Evolutionary conservation across 2,797 vertebrate genomes (phyloP).

Genomic region (Amblyopsis hoosieri): DNA sequence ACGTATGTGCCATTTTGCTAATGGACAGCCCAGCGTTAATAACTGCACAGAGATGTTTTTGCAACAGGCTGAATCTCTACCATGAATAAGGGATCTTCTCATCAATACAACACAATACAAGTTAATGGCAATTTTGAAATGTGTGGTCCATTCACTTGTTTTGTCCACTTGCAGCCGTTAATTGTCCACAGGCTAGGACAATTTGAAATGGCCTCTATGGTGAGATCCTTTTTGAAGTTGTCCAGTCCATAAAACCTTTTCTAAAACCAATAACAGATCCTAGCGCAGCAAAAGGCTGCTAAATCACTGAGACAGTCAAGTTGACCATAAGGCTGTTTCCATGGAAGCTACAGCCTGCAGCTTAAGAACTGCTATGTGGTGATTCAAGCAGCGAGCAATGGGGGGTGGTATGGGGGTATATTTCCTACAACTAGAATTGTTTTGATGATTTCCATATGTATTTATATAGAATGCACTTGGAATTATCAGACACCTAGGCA

Average conservation of each 20-base stretch:
- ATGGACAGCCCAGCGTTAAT: not conserved
- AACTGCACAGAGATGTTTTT: not conserved
- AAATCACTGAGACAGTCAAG: constrained; percentile 63
- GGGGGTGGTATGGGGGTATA: constrained; percentile 11
- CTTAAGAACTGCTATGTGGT: constrained; percentile 75
- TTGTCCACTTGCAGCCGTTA: not conserved
- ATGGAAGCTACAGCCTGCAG: constrained; percentile 69
- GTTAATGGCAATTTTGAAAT: too few species aligned
- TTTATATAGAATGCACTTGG: too few species aligned
- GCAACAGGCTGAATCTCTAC: not conserved
- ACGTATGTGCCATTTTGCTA: not conserved
- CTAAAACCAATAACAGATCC: constrained; percentile 58
- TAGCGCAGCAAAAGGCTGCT: constrained; percentile 45
- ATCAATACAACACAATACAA: too few species aligned
- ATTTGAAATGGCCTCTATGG: constrained; percentile 28
- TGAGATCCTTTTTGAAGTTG: constrained; percentile 44
- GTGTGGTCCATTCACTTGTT: too few species aligned
- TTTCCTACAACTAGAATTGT: constrained; percentile 33
- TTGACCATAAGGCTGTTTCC: constrained; percentile 67
- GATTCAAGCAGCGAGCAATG: constrained; percentile 45
- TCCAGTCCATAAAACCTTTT: constrained; percentile 59
- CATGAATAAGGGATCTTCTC: too few species aligned
- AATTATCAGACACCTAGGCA: too few species aligned
- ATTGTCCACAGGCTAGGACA: constrained; percentile 22
- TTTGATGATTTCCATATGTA: constrained; percentile 34